Percentiles rank a stretch among this genome's conserved stretches.
Conservation (phyloP, 1,140 invertebrate genomes). For the Drosophila obscura region DNA sequence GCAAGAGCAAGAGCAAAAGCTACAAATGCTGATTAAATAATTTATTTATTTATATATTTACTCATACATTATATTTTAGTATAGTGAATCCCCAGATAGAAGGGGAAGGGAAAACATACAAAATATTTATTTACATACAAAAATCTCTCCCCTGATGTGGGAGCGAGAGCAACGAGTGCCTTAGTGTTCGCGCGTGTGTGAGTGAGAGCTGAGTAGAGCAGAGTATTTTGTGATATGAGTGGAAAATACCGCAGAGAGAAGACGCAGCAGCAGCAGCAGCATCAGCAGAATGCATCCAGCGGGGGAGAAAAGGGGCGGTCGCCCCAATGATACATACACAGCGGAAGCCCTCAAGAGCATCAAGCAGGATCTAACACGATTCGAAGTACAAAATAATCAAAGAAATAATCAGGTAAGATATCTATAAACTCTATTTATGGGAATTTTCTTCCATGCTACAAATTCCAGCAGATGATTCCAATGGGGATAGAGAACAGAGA, state of each 20-base stretch:
- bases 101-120: conserved; percentile 4
- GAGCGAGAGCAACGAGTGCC: conserved; percentile 1
- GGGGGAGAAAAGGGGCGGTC: conserved; percentile 84
- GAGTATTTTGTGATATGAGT: conserved; percentile 82
- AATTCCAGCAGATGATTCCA: too few species aligned
- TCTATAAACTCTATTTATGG: too few species aligned
- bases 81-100: conserved; percentile 32
- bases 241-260: conserved; percentile 73
- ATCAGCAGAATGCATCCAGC: conserved; percentile 79
- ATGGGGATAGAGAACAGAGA: too few species aligned
- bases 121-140: conserved; percentile 57
- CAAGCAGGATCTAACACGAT: conserved; percentile 82
- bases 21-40: conserved; percentile 11
- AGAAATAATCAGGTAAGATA: conserved; percentile 77
- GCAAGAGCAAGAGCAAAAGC: conserved; percentile 1
- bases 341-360: conserved; percentile 82
- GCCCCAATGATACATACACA: conserved; percentile 83
- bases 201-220: conserved; percentile 7
- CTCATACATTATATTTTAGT: conserved; percentile 14
- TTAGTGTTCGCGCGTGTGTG: conserved; percentile 34
- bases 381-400: conserved; percentile 83
- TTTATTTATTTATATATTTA: conserved; percentile 15
- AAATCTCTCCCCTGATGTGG: conserved; percentile 34
- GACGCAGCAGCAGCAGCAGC: conserved; percentile 66
- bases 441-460: too few species aligned